These are phyloP conservation scores for Argyra leucocephala DNA, from an alignment of 2,888 invertebrate genomes.

Conservation along the genomic window DNA sequence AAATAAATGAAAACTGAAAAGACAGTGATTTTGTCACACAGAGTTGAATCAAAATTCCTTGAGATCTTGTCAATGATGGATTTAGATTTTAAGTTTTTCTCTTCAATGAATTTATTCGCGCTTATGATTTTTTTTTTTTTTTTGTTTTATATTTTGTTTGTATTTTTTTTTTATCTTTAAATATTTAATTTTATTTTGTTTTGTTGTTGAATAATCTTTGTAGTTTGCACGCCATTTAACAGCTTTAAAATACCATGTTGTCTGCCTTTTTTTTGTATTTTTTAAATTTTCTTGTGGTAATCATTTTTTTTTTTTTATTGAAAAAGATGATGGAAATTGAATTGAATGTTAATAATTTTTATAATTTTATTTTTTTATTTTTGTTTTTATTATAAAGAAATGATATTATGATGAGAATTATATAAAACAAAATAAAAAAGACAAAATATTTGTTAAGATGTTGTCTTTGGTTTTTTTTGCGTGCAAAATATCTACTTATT, in stretches of 20 bases:
- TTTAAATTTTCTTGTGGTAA: no score
- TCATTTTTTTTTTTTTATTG: no score
- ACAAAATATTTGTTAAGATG: no score
- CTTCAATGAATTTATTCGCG: neutral
- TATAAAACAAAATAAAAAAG: no score
- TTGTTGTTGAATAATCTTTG: neutral
- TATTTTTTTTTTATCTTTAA: neutral
- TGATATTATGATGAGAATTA: no score
- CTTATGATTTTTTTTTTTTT: neutral
- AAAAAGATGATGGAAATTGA: neutral
- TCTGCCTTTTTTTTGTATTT: no score
- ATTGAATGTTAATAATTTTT: neutral
- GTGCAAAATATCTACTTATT: no score
- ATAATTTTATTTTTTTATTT: no score
- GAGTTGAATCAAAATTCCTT: neutral
- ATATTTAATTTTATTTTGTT: neutral
- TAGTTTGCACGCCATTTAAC: conserved; percentile 2
- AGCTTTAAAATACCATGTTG: neutral
- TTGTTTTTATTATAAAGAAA: no score
- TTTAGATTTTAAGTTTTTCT: neutral
- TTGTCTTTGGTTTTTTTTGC: no score
- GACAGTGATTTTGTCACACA: neutral
- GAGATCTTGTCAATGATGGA: neutral
- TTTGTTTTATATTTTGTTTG: neutral
- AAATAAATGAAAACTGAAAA: no score